Conservation (phyloP, 2,888 invertebrate genomes). For the Hypolimnas misippus region DNA sequence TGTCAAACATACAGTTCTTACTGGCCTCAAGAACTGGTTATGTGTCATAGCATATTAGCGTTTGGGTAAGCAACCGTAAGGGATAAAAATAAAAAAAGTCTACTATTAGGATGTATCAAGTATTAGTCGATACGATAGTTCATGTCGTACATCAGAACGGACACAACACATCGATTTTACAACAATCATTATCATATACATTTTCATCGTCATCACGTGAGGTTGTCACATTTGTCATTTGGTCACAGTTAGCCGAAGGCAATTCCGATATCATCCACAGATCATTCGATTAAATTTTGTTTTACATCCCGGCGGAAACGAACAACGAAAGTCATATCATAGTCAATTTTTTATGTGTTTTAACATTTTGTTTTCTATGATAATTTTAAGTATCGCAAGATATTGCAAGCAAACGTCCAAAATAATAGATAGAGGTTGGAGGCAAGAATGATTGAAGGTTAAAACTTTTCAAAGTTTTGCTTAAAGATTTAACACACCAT, state of each 20-base stretch:
- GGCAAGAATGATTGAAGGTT: no score
- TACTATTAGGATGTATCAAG: conserved; percentile 27
- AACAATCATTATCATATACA: conserved; percentile 57
- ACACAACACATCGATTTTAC: conserved; percentile 75
- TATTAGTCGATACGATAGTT: conserved; percentile 40
- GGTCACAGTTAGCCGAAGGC: conserved; percentile 31
- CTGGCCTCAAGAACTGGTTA: conserved; percentile 30
- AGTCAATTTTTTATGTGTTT: conserved; percentile 73
- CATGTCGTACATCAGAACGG: conserved; percentile 56
- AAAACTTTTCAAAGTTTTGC: no score
- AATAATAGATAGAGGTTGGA: conserved; percentile 39
- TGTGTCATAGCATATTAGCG: conserved; percentile 35
- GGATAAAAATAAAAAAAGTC: conserved; percentile 11
- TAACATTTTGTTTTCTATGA: conserved; percentile 68
- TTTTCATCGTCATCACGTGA: conserved; percentile 43
- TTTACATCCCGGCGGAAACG: conserved; percentile 54
- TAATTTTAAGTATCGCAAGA: conserved; percentile 68
- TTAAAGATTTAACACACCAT: no score
- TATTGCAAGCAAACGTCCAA: conserved; percentile 64
- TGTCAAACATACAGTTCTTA: conserved; percentile 14
- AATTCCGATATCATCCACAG: conserved; percentile 50
- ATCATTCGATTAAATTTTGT: conserved; percentile 57
- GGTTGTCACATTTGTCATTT: conserved; percentile 29
- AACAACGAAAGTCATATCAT: conserved; percentile 69
- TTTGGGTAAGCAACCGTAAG: conserved; percentile 29